These are phyloP conservation scores for Cydia pomonella DNA, from an alignment of 1,140 invertebrate species.

Conservation along the genomic window DNA sequence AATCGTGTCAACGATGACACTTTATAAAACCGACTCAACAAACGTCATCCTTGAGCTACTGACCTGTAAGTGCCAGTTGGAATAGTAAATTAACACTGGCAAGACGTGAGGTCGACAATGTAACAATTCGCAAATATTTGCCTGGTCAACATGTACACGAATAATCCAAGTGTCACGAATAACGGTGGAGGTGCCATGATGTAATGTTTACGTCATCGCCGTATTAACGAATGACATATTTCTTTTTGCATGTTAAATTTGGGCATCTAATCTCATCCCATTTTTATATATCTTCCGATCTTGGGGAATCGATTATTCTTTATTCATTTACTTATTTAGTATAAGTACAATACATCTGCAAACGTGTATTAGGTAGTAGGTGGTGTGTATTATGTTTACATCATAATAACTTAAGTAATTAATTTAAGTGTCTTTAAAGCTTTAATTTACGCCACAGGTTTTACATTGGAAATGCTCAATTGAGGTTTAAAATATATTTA, in stretches of 20 bases:
- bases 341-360: no score
- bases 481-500: not conserved
- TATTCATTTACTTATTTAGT: no score
- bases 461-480: not conserved
- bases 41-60: not conserved
- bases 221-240: not conserved
- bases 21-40: not conserved
- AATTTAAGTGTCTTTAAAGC: no score
- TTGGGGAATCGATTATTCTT: no score
- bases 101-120: not conserved
- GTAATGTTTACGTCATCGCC: slow-evolving; percentile 7
- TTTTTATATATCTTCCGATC: no score
- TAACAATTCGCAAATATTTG: slow-evolving; percentile 10
- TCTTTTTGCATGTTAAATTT: not conserved
- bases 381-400: no score
- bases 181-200: not conserved
- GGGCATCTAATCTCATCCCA: no score
- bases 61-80: not conserved
- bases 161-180: slow-evolving; percentile 2
- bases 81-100: not conserved
- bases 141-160: not conserved
- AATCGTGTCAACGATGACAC: not conserved
- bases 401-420: no score
- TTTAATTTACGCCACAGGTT: no score
- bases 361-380: no score